A percentile compares a stretch with the other conserved stretches of the same genome.
phyloP scores from a whole-genome alignment of 1,140 invertebrate species.

The Lordiphosa stackelbergi region DNA sequence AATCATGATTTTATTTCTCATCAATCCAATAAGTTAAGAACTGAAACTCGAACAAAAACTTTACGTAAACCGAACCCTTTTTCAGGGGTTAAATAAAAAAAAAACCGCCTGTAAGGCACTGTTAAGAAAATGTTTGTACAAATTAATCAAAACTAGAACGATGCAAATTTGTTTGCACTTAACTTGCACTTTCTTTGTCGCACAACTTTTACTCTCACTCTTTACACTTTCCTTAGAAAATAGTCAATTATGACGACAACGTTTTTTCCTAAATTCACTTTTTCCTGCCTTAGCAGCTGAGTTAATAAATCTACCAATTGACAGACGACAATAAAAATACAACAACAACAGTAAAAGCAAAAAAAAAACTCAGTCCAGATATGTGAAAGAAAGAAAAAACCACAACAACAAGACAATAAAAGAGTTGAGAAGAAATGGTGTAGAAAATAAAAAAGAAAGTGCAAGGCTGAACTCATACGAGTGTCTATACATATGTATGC shows the following conservation, averaged over 20 bases:
- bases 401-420: constrained; percentile 9
- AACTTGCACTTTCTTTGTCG: constrained; percentile 43
- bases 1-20: too few species aligned
- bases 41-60: too few species aligned
- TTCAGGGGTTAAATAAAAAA: too few species aligned
- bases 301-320: constrained; percentile 54
- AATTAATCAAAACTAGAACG: too few species aligned
- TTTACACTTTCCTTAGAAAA: constrained; percentile 32
- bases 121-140: too few species aligned
- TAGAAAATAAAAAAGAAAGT: constrained; percentile 48
- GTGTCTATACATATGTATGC: constrained; percentile 1
- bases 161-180: background rate
- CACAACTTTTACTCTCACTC: constrained; percentile 38
- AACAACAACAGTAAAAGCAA: constrained; percentile 18
- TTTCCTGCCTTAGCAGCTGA: constrained; percentile 16
- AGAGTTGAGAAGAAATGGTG: constrained; percentile 25
- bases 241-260: constrained; percentile 35
- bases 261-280: constrained; percentile 7
- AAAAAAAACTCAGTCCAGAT: constrained; percentile 17
- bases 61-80: too few species aligned
- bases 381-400: constrained; percentile 10
- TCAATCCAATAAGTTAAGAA: too few species aligned
- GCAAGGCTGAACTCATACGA: constrained; percentile 29
- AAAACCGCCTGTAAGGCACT: too few species aligned
- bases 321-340: constrained; percentile 22